These are phyloP conservation scores for Automeris io DNA, from an alignment of 2,888 invertebrate genomes.

Conservation along the genomic window DNA sequence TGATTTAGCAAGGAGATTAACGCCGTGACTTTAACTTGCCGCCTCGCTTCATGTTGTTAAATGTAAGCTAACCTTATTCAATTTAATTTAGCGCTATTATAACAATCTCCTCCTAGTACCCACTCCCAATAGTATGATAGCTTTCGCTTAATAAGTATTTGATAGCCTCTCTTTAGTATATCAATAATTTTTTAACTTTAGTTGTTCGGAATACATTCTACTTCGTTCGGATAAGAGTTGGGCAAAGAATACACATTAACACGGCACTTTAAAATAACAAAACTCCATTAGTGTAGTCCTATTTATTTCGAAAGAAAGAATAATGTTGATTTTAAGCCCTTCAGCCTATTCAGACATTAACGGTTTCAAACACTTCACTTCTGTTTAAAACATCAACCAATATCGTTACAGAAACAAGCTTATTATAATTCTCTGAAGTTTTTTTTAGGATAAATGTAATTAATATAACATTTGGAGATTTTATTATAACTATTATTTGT, in stretches of 20 bases:
- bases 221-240: background rate
- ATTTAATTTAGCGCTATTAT: slow-evolving; percentile 72
- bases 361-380: background rate
- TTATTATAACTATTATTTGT: no score
- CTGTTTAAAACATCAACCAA: slow-evolving; percentile 15
- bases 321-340: slow-evolving; percentile 49
- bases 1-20: slow-evolving; percentile 69
- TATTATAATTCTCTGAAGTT: no score
- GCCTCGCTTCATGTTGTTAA: slow-evolving; percentile 55
- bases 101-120: slow-evolving; percentile 58
- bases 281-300: slow-evolving; percentile 47
- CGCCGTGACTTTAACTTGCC: slow-evolving; percentile 53
- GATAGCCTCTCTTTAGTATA: slow-evolving; percentile 30
- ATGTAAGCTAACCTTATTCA: slow-evolving; percentile 74
- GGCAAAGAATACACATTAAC: background rate
- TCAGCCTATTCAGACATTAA: slow-evolving; percentile 15
- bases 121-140: slow-evolving; percentile 34
- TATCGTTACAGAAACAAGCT: background rate
- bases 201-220: background rate
- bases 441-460: no score
- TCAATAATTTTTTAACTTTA: background rate
- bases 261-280: slow-evolving; percentile 43
- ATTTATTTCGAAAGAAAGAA: slow-evolving; percentile 43
- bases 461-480: no score
- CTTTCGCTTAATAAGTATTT: slow-evolving; percentile 44